Evolutionary conservation across 1,140 invertebrate species (phyloP), one percentile per base, ranked within the genome.

Genomic region (Zaprionus tsacasi): DNA sequence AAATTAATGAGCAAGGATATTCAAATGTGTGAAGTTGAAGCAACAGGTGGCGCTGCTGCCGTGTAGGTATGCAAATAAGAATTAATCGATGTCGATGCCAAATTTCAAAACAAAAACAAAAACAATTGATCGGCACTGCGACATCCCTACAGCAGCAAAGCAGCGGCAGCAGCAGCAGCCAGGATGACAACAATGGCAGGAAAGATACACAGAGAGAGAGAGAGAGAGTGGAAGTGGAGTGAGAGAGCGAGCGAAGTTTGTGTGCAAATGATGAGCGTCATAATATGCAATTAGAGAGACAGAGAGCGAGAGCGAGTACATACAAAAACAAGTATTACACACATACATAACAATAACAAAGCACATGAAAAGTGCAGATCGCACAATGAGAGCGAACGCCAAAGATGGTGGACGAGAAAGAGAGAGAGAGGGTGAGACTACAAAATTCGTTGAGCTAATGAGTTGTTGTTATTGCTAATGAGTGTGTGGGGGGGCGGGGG

Each of bases 391-490:
- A 30, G 27, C 43, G 15, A 45, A 45, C 35, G 50, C 33, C 25
- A 38, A 17, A 64, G 33, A 35, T 35, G 33, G 33, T 35, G 33
- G 10, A 35, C 33, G 27, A 30, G 27, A 30, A 3, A 30, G 27
- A 30, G 3, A 21, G 21, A 21, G 21, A 21, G 21, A 21, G 21
- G 21, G 2, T 1, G 21, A 21, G 0, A 35, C 33, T 8, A 35
- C 33, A 10, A 30, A 30, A 35, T 21, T 30, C 35, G 36, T 6
- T 4, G 10, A 38, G 59, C 38, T 58, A 57, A 65, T 65, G 60
- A 65, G 40, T 71, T 71, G 60, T 65, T 65, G 63, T 35, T 64
- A 65, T 50, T 50, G 45, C 52, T 57, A 65, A 65, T 70, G 60
- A 70, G 69, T 35, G 30, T n/a, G 43, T 25, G 45, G 10, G 10